Base-by-base conservation (phyloP, 2,797 vertebrate genomes). In the Choloepus didactylus region DNA sequence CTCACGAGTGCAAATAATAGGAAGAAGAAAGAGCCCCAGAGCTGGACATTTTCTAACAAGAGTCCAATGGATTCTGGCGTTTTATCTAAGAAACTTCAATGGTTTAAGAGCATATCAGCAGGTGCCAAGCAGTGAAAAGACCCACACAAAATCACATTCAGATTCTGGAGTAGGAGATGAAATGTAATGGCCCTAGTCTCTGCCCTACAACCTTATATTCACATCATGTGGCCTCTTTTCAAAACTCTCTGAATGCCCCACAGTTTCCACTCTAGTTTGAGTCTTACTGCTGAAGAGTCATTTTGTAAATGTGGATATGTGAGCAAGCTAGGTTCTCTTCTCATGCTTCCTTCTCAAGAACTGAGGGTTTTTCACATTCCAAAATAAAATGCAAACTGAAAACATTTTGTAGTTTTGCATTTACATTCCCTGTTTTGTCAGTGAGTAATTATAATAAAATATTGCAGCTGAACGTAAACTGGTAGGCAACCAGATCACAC, bases 381-480 rank as follows among this genome's bases (percentile, higher is more conserved):
- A 70, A 97, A 97, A 82, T 87, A 82, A 18, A 84, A 95, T 70
- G 19, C 25, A 73, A 4, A 1, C 69, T 0, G 75, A 88, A 72
- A 97, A 49, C 88, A 94, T 87, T 79, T 27, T 95, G 82, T 83
- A 94, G 84, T 97, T 98, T 82, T 96, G 93, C 66, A 95, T 97
- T 98, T 95, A 29, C 14, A 72, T 64, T 96, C 93, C 96, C 87
- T 95, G 83, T 94, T 98, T 98, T 97, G 96, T 96, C 97, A 95
- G 92, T 90, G 95, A 97, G 85, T 97, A 97, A 94, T 93, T 96
- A 90, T 83, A 95, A 76, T 86, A 95, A 96, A 98, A 96, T 89
- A 93, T 35, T 94, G 94, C 80, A 89, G 81, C 73, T 95, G 91
- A 97, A 94, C 96, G 91, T 82, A 86, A 80, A 88, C 91, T 95